Base-by-base conservation (phyloP, 2,888 invertebrate species). In the Aphodius sticticus region DNA sequence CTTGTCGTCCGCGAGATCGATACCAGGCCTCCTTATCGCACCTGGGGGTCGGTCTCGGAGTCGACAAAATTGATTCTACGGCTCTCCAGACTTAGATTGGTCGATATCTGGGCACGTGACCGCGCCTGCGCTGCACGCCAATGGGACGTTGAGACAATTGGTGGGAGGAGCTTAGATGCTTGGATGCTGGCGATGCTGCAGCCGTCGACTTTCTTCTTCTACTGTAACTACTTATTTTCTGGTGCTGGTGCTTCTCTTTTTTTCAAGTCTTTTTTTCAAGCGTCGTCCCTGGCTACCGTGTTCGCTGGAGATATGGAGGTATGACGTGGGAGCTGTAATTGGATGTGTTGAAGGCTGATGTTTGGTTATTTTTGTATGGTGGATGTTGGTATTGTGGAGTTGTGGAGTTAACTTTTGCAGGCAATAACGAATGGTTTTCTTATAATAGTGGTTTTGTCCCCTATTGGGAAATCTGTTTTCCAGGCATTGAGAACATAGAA, bases 1-100 rank as follows among this genome's bases (percentile, higher is more conserved):
- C 38, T 38, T 36, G 6, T 53, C 76, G n/a, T 7, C 7, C n/a
- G 76, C n/a, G 69, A 38, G 37, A 77, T 77, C 77, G 36, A 77
- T 77, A 77, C 70, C 53, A 12, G 15, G 35, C 36, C 35, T 77
- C 77, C 77, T 77, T 77, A 77, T 77, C 70, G 70, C 77, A 77
- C 77, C 77, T 77, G 69, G 69, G 69, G 77, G 36, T 4, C 6
- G 12, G 76, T 16, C 14, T 37, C 9, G 26, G 76, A 36, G 9
- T 35, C 14, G n/a, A 12, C 53, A 53, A 35, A 76, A 76, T 76
- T 76, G 76, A 76, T 76, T 76, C 53, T 53, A 7, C 37, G 76
- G 16, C 38, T 53, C 76, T 53, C 53, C 38, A 15, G 36, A 7
- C 38, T 38, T 76, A 53, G 16, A 76, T 76, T 76, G 76, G 76